These are phyloP conservation scores for Podiceps cristatus DNA, from an alignment of 2,113 vertebrate species.

Conservation along the genomic window DNA sequence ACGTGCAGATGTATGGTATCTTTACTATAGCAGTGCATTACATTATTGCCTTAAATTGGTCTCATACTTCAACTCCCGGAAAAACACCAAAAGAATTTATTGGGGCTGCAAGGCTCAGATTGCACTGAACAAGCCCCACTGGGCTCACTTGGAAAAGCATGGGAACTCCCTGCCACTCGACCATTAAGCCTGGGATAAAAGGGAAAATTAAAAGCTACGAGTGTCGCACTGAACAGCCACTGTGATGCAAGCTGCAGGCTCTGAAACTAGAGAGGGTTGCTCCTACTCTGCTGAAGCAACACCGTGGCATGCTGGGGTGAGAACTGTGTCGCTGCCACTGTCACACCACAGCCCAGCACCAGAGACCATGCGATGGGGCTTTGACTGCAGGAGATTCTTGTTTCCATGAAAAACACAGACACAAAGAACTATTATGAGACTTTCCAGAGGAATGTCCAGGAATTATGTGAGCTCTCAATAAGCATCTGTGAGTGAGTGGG, in stretches of 20 bases:
- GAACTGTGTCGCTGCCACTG: too few relatives aligned
- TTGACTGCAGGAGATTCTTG: fast-evolving
- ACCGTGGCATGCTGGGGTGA: fast-evolving
- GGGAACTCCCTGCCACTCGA: slow-evolving; percentile 8
- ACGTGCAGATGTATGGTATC: neutral
- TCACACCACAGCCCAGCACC: too few relatives aligned
- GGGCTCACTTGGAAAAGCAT: neutral
- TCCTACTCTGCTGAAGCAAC: fast-evolving
- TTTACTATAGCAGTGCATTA: neutral
- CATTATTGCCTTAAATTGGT: neutral
- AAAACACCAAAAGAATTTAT: slow-evolving; percentile 20
- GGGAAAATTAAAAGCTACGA: neutral
- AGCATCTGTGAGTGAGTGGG: neutral
- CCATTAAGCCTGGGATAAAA: neutral
- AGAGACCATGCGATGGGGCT: fast-evolving
- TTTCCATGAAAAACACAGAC: neutral
- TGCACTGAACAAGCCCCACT: neutral
- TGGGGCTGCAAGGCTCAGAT: neutral
- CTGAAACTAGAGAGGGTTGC: neutral
- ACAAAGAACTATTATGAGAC: neutral
- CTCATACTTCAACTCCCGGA: neutral
- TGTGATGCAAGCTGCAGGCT: neutral
- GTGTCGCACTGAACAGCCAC: neutral
- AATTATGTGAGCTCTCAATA: neutral
- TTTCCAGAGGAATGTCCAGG: neutral